Conservation (phyloP, 2,113 vertebrate species). For the Chaetorhynchus papuensis region DNA sequence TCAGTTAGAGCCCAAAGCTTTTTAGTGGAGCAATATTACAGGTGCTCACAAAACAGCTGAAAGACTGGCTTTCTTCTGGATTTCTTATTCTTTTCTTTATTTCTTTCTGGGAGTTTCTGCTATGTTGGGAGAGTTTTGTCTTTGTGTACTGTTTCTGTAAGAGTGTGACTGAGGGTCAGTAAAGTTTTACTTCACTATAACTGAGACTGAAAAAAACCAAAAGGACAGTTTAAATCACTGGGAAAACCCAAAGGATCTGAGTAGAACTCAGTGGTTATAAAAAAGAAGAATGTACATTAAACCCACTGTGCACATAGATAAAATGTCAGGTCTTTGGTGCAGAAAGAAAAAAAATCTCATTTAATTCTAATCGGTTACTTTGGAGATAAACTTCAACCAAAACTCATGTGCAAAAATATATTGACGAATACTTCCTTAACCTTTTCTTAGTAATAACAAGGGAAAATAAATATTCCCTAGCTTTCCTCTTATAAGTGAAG, state of each 20-base stretch:
- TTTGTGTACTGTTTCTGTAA: neutral
- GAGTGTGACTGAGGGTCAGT: neutral
- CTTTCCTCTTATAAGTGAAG: neutral
- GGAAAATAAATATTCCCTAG: neutral
- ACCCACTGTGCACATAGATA: neutral
- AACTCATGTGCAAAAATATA: neutral
- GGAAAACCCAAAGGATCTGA: neutral
- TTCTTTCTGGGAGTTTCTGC: neutral
- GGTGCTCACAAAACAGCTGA: neutral
- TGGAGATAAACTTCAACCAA: neutral
- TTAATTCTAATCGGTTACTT: neutral
- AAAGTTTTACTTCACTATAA: neutral
- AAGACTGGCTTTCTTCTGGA: neutral
- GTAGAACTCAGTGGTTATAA: neutral
- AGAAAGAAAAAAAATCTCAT: neutral
- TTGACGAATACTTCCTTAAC: conserved; percentile 9
- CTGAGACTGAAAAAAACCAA: neutral
- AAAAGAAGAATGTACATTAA: neutral
- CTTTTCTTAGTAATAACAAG: neutral
- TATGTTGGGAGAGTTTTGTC: neutral
- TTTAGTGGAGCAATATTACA: neutral
- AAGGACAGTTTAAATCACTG: neutral
- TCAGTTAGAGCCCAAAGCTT: neutral
- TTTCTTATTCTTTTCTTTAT: too few relatives aligned
- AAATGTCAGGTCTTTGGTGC: neutral